Percentiles rank a stretch among this genome's conserved stretches.
Evolutionary conservation across 92 coral and sea anemone genomes (phyloP).

Genomic region (Desmophyllum pertusum): DNA sequence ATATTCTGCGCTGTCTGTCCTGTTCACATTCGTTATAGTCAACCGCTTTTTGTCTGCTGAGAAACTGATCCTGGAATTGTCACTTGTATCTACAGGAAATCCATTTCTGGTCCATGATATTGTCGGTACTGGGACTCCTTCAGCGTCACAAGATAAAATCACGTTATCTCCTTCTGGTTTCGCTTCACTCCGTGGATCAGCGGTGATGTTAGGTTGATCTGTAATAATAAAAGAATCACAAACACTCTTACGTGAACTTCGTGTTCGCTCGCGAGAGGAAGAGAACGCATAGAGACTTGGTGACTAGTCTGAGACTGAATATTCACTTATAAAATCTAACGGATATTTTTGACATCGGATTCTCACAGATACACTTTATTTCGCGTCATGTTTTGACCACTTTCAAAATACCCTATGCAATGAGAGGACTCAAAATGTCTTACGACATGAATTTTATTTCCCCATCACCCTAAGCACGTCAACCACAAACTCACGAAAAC

Average conservation of each 20-base stretch:
- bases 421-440: too few species aligned
- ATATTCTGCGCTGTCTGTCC: slow-evolving; percentile 41
- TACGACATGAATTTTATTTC: too few species aligned
- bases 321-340: not conserved
- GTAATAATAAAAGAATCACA: not conserved
- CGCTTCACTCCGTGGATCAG: slow-evolving; percentile 13
- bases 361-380: too few species aligned
- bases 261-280: too few species aligned
- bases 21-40: slow-evolving; percentile 38
- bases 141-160: slow-evolving; percentile 32
- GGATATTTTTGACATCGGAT: too few species aligned
- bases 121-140: slow-evolving; percentile 49
- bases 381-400: too few species aligned
- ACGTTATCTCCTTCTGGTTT: slow-evolving; percentile 31
- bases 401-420: not conserved
- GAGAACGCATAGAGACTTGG: too few species aligned
- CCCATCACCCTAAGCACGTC: too few species aligned
- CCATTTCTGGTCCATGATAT: slow-evolving; percentile 54
- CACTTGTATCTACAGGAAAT: not conserved
- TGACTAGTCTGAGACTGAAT: not conserved
- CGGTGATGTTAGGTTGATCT: slow-evolving; percentile 35
- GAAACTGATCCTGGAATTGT: slow-evolving; percentile 34
- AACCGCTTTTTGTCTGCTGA: slow-evolving; percentile 8
- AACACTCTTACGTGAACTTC: too few species aligned
- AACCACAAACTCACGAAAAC: too few species aligned